Percentiles rank a stretch among this genome's conserved stretches.
phyloP scores from a whole-genome alignment of 2,888 invertebrate species.

The Drosophila stalkeri region DNA sequence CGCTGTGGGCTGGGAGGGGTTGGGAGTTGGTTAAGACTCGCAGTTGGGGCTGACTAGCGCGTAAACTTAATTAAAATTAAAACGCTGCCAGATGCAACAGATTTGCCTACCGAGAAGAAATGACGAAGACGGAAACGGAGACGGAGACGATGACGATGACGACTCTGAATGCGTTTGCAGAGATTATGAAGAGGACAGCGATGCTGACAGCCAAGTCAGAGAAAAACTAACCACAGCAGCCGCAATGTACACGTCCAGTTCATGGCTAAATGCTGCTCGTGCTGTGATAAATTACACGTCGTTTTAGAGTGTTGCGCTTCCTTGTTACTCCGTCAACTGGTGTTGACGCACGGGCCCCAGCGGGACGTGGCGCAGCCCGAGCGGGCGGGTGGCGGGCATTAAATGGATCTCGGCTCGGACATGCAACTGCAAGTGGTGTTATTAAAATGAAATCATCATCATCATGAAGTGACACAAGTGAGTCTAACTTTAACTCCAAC shows the following conservation, averaged over 20 bases:
- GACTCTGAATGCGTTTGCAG: constrained; percentile 36
- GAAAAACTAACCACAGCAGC: constrained; percentile 43
- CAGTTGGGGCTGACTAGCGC: constrained; percentile 48
- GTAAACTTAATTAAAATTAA: constrained; percentile 84
- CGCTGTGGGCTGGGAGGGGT: constrained; percentile 2
- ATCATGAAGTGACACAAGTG: constrained; percentile 74
- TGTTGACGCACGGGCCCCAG: constrained; percentile 72
- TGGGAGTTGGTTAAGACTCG: constrained; percentile 27
- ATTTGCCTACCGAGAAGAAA: constrained; percentile 73
- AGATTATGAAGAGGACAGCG: constrained; percentile 52
- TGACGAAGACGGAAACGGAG: constrained; percentile 37
- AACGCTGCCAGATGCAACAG: constrained; percentile 72
- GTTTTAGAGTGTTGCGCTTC: constrained; percentile 83
- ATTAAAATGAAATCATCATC: constrained; percentile 84
- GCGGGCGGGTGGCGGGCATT: constrained; percentile 34
- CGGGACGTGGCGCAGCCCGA: constrained; percentile 16
- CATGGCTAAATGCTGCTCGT: constrained; percentile 82
- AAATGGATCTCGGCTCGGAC: constrained; percentile 45
- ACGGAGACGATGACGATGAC: constrained; percentile 35
- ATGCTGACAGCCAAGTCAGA: constrained; percentile 48
- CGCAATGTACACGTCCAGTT: constrained; percentile 58
- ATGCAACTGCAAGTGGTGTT: constrained; percentile 72
- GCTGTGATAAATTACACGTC: constrained; percentile 83
- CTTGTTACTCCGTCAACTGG: constrained; percentile 82
- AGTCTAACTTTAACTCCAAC: constrained; percentile 6